Evolutionary conservation across 2,113 vertebrate genomes (phyloP).

Genomic region (Chelonoidis abingdonii): DNA sequence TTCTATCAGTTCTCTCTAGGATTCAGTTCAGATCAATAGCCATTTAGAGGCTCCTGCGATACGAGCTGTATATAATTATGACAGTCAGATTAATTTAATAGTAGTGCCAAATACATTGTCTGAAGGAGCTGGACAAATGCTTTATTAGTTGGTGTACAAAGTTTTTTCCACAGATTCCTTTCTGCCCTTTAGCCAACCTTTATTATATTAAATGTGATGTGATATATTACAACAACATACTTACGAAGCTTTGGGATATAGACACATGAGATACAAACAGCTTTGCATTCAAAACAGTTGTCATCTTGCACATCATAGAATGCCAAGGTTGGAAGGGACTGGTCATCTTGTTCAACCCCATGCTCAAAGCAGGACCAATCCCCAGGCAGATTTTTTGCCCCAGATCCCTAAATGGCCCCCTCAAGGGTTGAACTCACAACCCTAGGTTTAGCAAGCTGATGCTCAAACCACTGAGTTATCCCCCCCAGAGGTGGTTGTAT

Average conservation of each 20-base stretch:
- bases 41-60: background rate
- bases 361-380: too few species aligned
- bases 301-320: background rate
- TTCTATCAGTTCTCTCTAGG: background rate
- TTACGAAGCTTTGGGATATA: fast-evolving
- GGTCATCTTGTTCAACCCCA: too few species aligned
- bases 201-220: background rate
- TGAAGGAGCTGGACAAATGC: background rate
- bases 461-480: too few species aligned
- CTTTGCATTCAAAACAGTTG: background rate
- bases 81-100: fast-evolving
- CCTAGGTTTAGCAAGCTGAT: too few species aligned
- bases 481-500: background rate
- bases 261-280: fast-evolving
- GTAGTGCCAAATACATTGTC: background rate
- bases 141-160: background rate
- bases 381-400: too few species aligned
- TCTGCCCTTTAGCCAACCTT: background rate
- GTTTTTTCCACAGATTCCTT: background rate
- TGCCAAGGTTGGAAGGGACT: too few species aligned
- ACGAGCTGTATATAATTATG: background rate
- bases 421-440: too few species aligned
- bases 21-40: background rate
- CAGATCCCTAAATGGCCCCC: too few species aligned
- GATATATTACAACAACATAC: background rate